These are phyloP conservation scores for Echinarachnius parma DNA, from an alignment of 53 echinoderm and acorn worm genomes.

Conservation along the genomic window DNA sequence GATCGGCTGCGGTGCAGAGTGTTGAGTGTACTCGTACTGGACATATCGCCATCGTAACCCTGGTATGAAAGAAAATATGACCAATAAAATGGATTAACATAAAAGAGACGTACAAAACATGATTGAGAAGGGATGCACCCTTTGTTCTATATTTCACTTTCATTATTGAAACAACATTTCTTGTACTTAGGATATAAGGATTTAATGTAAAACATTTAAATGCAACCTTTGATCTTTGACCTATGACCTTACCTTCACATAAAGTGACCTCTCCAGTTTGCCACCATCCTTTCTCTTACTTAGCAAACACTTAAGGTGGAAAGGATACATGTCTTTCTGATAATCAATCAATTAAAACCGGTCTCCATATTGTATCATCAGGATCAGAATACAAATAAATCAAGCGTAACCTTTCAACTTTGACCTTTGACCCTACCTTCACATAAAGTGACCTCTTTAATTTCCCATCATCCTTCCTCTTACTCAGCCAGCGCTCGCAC, in stretches of 20 bases:
- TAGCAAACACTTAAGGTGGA: slow-evolving; percentile 72
- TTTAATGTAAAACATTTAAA: too few relatives aligned
- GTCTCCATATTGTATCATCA: too few relatives aligned
- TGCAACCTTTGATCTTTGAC: too few relatives aligned
- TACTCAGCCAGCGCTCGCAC: slow-evolving; percentile 72
- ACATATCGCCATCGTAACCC: slow-evolving; percentile 95
- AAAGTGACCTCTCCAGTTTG: slow-evolving; percentile 57
- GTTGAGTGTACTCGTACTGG: slow-evolving; percentile 76
- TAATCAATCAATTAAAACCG: too few relatives aligned
- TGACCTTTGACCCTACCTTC: slow-evolving; percentile 49
- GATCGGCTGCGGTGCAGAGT: slow-evolving; percentile 81
- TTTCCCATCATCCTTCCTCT: slow-evolving; percentile 71
- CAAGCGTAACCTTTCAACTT: too few relatives aligned
- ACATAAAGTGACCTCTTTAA: slow-evolving; percentile 58
- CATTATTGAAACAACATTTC: too few relatives aligned
- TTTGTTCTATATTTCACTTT: too few relatives aligned
- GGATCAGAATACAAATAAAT: slow-evolving; percentile 67
- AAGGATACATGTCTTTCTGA: slow-evolving; percentile 47
- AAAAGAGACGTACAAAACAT: not conserved
- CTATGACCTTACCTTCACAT: slow-evolving; percentile 57
- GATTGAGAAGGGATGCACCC: not conserved
- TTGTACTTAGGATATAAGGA: too few relatives aligned
- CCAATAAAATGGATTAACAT: too few relatives aligned
- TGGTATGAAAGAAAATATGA: slow-evolving; percentile 2
- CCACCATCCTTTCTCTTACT: slow-evolving; percentile 71